Base-by-base conservation (phyloP, 2,888 invertebrate genomes). In the Ethmia dodecea region DNA sequence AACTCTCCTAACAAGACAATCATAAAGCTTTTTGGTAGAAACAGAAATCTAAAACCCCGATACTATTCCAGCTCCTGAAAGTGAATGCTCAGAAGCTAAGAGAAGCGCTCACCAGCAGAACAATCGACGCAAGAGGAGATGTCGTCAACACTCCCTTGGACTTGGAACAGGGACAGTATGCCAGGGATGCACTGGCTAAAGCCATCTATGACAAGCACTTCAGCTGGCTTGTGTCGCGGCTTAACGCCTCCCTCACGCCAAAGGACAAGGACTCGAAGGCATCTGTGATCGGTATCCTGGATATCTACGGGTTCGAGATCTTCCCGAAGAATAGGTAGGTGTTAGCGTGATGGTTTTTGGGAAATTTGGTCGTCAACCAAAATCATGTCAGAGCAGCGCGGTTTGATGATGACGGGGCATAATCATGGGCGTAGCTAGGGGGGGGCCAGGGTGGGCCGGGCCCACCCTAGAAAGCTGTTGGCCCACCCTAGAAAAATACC, bases 251-350 rank as follows among this genome's bases (percentile, higher is more conserved):
- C 0, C 76, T 96, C 13, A 89, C 91, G 35, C 89, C 92, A 0
- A 87, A 79, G 25, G 76, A 88, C 11, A 79, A 81, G 28, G 87
- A 86, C 3, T 76, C 81, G 1, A 87, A 86, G 40, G 91, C 91
- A 13, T 88, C 89, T 1, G 93, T 96, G 0, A 94, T 97, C 79
- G 97, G 97, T 1, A 94, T 97, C 49, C 78, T 97, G 47, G 97
- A 97, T 69, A 97, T 97, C 55, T 97, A 97, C 58, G 97, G 97
- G 31, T 97, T 97, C 67, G 97, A 97, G 77, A 95, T 97, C 47
- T 96, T 97, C 84, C 90, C 94, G 33, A 92, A 90, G 50, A 97
- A 97, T 66, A 94, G 94, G 92, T 93, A 5, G 25, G 35, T 31
- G 5, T n/a, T n/a, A 28, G 24, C 9, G n/a, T n/a, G n/a, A 22